phyloP scores from a whole-genome alignment of 35 echinoderm and acorn worm species.

The Acanthaster planci region DNA sequence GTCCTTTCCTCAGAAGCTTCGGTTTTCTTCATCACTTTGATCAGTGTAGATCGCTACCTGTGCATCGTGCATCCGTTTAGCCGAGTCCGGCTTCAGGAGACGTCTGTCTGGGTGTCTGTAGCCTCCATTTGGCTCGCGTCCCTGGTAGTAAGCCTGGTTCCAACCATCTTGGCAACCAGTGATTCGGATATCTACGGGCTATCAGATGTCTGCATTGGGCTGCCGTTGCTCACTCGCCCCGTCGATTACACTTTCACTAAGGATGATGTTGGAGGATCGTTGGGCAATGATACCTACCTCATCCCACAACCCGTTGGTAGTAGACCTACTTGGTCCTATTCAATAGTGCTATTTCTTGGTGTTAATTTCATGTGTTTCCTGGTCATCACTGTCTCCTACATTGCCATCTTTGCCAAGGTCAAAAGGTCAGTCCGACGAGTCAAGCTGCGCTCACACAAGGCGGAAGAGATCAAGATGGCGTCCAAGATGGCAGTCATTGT shows the following conservation, averaged over 20 bases:
- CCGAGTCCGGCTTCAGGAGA: slow-evolving; percentile 10
- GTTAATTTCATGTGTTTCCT: slow-evolving; percentile 46
- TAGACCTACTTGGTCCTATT: slow-evolving; percentile 29
- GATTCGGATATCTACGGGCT: slow-evolving; percentile 31
- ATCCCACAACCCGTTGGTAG: slow-evolving; percentile 7
- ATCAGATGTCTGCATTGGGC: slow-evolving; percentile 40
- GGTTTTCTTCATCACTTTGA: slow-evolving; percentile 46
- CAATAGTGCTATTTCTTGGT: slow-evolving; percentile 40
- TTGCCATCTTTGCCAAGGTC: slow-evolving; percentile 18
- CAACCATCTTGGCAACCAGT: background rate
- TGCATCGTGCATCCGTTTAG: slow-evolving; percentile 40
- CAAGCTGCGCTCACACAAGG: background rate
- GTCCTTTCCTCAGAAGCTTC: slow-evolving; percentile 44
- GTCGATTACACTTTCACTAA: slow-evolving; percentile 11
- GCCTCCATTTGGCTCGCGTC: slow-evolving; percentile 9
- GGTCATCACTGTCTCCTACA: slow-evolving; percentile 28
- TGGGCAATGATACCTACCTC: background rate
- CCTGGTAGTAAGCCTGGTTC: slow-evolving; percentile 18
- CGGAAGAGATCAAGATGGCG: slow-evolving; percentile 42
- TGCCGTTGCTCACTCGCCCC: slow-evolving; percentile 28
- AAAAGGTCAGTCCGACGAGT: background rate
- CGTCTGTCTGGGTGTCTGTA: background rate
- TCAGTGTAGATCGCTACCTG: slow-evolving; percentile 48
- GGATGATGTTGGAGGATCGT: background rate
- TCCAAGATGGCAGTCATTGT: slow-evolving; percentile 49